A percentile compares a stretch with the other conserved stretches of the same genome.
Evolutionary conservation across 2,888 invertebrate species (phyloP).

Genomic region (Phragmatobia fuliginosa): DNA sequence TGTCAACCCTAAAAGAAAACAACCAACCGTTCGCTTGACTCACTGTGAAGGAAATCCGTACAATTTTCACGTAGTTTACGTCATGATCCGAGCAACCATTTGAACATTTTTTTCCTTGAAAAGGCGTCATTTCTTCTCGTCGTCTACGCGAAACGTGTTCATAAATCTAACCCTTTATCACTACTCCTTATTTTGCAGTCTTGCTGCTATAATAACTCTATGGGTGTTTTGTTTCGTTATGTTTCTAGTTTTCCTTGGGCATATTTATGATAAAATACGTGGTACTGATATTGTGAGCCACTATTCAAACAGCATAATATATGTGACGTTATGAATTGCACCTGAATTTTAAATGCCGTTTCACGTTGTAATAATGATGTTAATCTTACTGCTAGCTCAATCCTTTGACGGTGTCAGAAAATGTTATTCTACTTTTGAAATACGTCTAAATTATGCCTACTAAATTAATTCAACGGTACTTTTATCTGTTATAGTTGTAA

Average conservation of each 20-base stretch:
- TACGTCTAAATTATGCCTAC: background rate
- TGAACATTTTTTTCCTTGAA: constrained; percentile 50
- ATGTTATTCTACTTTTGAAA: background rate
- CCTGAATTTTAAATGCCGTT: background rate
- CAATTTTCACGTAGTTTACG: constrained; percentile 58
- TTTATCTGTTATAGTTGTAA: background rate
- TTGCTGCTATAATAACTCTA: constrained; percentile 69
- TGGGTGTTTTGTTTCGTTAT: constrained; percentile 65
- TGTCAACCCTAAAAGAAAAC: constrained; percentile 52
- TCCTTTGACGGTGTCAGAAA: background rate
- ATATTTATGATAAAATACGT: constrained; percentile 6
- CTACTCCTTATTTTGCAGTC: constrained; percentile 65
- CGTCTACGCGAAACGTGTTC: constrained; percentile 60
- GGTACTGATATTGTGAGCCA: constrained; percentile 26
- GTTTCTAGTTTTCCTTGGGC: constrained; percentile 40
- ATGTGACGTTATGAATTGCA: background rate
- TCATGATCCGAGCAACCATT: constrained; percentile 40
- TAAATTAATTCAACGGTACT: background rate
- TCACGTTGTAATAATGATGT: background rate
- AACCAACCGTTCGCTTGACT: constrained; percentile 49
- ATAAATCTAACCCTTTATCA: constrained; percentile 76
- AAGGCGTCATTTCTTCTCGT: constrained; percentile 65
- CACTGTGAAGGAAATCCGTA: constrained; percentile 49
- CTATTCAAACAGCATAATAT: background rate
- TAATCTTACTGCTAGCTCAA: background rate